These are phyloP conservation scores for Heliothis virescens DNA, from an alignment of 1,140 invertebrate species.

Conservation along the genomic window DNA sequence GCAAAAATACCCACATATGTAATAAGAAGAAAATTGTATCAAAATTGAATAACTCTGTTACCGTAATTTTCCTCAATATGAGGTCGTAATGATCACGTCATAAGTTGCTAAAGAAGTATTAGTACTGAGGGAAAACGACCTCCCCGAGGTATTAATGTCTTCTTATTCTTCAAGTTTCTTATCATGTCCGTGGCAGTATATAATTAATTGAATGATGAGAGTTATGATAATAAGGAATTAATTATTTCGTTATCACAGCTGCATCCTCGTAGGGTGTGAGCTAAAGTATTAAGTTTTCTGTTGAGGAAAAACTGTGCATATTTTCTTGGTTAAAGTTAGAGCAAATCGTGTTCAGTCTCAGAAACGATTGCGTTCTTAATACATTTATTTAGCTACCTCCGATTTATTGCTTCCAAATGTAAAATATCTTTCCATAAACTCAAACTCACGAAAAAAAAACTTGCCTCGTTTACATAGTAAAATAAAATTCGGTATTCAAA, in stretches of 20 bases:
- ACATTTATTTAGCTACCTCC: too few relatives aligned
- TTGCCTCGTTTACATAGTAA: too few relatives aligned
- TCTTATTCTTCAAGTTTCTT: conserved; percentile 24
- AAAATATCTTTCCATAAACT: too few relatives aligned
- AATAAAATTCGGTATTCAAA: too few relatives aligned
- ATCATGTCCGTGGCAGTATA: conserved; percentile 18
- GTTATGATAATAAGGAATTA: conserved; percentile 7
- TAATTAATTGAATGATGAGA: conserved; percentile 27
- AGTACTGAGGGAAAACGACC: conserved; percentile 16
- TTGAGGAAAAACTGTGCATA: background rate
- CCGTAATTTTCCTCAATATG: conserved; percentile 9
- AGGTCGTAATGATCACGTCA: conserved; percentile 16
- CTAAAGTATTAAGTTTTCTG: background rate
- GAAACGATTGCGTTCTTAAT: too few relatives aligned
- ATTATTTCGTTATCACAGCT: background rate
- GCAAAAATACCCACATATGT: too few relatives aligned
- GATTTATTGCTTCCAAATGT: too few relatives aligned
- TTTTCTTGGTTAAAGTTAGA: background rate
- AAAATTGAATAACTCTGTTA: conserved; percentile 17
- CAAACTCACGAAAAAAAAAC: too few relatives aligned
- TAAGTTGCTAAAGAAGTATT: conserved; percentile 28
- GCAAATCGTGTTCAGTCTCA: too few relatives aligned
- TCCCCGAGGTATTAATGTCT: conserved; percentile 21
- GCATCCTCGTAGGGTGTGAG: background rate
- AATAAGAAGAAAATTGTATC: background rate